Evolutionary conservation across 2,113 vertebrate genomes (phyloP), one percentile per base, ranked within the genome.

Genomic region (Hippocampus comes): DNA sequence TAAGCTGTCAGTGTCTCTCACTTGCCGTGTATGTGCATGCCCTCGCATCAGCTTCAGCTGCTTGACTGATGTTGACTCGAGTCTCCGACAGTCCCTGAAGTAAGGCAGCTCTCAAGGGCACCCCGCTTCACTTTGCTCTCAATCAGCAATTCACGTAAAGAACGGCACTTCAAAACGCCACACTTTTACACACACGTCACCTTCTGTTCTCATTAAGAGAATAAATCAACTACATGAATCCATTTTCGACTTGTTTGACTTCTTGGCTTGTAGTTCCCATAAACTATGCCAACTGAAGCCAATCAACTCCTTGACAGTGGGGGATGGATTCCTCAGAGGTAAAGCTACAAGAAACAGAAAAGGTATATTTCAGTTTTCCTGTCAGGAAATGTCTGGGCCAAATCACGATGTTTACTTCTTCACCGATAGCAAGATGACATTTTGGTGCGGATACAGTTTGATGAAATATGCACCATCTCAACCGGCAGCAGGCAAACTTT

Each of bases 31-130:
- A 38, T 38, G 34, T 2, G 21, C 63, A 46, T 82, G 74, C 57
- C 74, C 78, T 67, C 66, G 49, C 78, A 63, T 68, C 57, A 9
- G 25, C 74, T 76, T 79, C 43, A 72, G 34, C 78, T 82, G 85
- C 70, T 67, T 68, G 66, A 73, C 70, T 68, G 49, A 48, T 87
- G 79, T 88, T 85, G 86, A 80, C 84, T 66, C 61, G 63, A 9
- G 20, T 53, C 66, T 65, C 48, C 60, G 11, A 42, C 63, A 18
- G 11, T 72, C 12, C 5, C 42, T 76, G 74, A 83, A 83, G 69
- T 84, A 84, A 86, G 71, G 68, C 83, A 85, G 78, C 76, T 80
- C 85, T 86, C 27, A 79, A 60, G 60, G 34, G 20, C 0, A 11
- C 1, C 3, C 63, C 42, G 76, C 53, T 63, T 83, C 75, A 46